Base-by-base conservation (phyloP, 2,888 invertebrate species). In the Tethea ocularis region DNA sequence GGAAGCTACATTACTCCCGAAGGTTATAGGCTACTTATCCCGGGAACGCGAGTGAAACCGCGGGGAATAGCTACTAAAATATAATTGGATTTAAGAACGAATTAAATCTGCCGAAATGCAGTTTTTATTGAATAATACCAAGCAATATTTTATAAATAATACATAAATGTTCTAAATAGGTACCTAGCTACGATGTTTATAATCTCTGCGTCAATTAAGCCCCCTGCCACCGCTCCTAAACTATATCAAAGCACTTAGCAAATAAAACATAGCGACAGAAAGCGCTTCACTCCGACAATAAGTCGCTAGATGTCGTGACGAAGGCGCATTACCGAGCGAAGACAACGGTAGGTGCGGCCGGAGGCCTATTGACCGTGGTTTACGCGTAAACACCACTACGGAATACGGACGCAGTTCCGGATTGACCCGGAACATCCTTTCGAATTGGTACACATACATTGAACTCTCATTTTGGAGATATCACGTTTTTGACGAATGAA, bases 301-400 rank as follows among this genome's bases (percentile, higher is more conserved):
- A 86, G 83, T 85, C 89, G 86, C 81, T 81, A 85, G 89, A 87
- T 91, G 86, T 86, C 92, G 91, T 93, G 92, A 82, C 88, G 83
- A 76, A 64, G 74, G 74, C 77, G 84, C 91, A 89, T 93, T 91
- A 91, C 84, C 72, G 71, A 33, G 75, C 74, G 84, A 87, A 91
- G 88, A 90, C 89, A 87, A 82, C 83, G 72, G 84, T 79, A 89
- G 91, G 90, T 86, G 90, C 90, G 90, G 87, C 87, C 75, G 80
- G 79, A 73, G 80, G 81, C 89, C 89, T 90, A 87, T 89, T 90
- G 91, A 88, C 92, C 90, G 90, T 86, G 84, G 86, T 84, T 84
- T 84, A 84, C 87, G 87, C 87, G 87, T 89, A 89, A 89, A 89
- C 89, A 91, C 86, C 82, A 83, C 85, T 83, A 68, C 75, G 70